These are phyloP conservation scores for Oncorhynchus masou DNA, from an alignment of 2,113 vertebrate species.

Conservation along the genomic window DNA sequence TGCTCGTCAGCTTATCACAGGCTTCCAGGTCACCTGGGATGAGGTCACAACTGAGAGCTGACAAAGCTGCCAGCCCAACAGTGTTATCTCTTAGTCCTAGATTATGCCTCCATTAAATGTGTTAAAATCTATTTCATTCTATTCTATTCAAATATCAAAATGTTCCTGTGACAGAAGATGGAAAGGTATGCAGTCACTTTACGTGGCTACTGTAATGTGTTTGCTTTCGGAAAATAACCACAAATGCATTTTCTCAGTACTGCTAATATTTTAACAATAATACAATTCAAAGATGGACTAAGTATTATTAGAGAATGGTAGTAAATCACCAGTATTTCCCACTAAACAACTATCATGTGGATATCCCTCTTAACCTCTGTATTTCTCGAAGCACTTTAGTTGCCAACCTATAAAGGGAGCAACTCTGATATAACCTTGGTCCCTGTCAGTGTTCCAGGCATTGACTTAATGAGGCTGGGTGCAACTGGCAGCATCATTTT, in stretches of 20 bases:
- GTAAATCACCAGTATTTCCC: neutral
- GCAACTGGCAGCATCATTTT: conserved; percentile 12
- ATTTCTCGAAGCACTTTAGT: neutral
- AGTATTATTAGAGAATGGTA: neutral
- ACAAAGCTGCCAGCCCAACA: conserved; percentile 91
- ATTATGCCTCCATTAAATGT: conserved; percentile 77
- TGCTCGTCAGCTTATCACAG: conserved; percentile 83
- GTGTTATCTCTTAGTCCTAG: conserved; percentile 92
- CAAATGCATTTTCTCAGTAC: neutral
- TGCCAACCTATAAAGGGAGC: conserved; percentile 28
- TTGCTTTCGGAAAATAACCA: neutral
- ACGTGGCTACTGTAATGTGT: neutral
- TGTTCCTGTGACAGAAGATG: neutral
- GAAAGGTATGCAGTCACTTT: neutral
- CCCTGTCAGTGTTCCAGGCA: conserved; percentile 24
- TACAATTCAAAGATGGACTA: neutral
- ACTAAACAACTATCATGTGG: neutral
- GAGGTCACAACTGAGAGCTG: conserved; percentile 88
- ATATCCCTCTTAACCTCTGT: neutral
- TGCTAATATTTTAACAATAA: neutral
- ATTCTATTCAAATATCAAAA: no score
- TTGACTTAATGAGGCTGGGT: conserved; percentile 45
- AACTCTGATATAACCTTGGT: conserved; percentile 14
- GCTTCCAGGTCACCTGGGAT: conserved; percentile 95
- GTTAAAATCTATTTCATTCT: no score